Conservation (phyloP, 2,113 vertebrate genomes). For the Rallus limicola region DNA sequence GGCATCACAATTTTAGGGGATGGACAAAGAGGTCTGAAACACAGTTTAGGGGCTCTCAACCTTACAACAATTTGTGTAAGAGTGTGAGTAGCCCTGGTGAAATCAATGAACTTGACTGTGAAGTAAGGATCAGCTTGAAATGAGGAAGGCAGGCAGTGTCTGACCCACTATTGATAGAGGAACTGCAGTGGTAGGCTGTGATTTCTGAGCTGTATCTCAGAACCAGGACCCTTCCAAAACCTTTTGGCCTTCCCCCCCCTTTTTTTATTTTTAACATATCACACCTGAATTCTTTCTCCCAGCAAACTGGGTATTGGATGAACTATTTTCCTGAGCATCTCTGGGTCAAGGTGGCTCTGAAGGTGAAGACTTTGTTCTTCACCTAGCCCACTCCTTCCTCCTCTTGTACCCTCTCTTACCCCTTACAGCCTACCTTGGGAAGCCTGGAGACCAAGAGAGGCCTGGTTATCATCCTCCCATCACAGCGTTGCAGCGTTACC, state of each 20-base stretch:
- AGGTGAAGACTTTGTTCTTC: neutral
- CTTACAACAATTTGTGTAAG: neutral
- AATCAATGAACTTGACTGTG: neutral
- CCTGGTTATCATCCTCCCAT: neutral
- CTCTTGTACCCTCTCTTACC: neutral
- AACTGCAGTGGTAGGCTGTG: neutral
- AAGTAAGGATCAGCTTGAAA: neutral
- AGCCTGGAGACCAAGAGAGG: neutral
- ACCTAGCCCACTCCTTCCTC: neutral
- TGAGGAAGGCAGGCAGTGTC: neutral
- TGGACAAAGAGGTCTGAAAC: neutral
- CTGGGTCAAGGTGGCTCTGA: neutral
- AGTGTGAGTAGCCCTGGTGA: neutral
- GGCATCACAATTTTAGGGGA: neutral
- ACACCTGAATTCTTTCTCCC: neutral
- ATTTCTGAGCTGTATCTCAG: neutral
- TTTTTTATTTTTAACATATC: neutral
- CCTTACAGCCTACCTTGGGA: neutral
- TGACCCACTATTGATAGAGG: neutral
- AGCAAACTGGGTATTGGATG: neutral
- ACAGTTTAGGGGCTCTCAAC: neutral
- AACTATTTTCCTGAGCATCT: neutral
- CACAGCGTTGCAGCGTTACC: accelerated
- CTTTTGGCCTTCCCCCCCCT: too few relatives aligned
- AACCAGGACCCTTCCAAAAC: neutral